Conservation (phyloP, 1,140 invertebrate genomes). For the Papilio dardanus region DNA sequence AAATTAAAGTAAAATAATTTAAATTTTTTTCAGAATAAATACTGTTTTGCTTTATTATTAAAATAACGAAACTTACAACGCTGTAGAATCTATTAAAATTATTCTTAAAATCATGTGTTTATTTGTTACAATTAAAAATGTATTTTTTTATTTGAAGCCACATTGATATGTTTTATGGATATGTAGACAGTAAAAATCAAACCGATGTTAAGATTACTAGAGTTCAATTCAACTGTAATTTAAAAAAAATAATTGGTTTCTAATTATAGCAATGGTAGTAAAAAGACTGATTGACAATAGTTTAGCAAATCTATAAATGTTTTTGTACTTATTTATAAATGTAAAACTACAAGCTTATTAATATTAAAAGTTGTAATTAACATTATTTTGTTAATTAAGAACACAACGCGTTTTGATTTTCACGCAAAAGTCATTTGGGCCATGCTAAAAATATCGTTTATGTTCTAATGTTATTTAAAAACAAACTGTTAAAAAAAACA, state of each 20-base stretch:
- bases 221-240: neutral
- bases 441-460: conserved; percentile 36
- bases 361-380: conserved; percentile 18
- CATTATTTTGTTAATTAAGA: conserved; percentile 29
- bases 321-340: conserved; percentile 26
- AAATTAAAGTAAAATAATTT: too few relatives aligned
- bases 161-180: neutral
- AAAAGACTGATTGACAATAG: neutral
- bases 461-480: neutral
- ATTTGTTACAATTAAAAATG: neutral
- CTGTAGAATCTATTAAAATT: too few relatives aligned
- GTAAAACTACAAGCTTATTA: conserved; percentile 26
- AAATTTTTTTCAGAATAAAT: neutral
- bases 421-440: conserved; percentile 17
- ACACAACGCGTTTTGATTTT: conserved; percentile 35
- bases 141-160: neutral
- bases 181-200: conserved; percentile 4
- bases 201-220: neutral
- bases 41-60: too few relatives aligned
- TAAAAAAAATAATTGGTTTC: too few relatives aligned
- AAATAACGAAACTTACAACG: too few relatives aligned
- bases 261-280: neutral
- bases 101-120: neutral
- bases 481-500: neutral
- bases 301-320: neutral